These are phyloP conservation scores for Lepus europaeus DNA, from an alignment of 2,113 vertebrate genomes.

Conservation along the genomic window DNA sequence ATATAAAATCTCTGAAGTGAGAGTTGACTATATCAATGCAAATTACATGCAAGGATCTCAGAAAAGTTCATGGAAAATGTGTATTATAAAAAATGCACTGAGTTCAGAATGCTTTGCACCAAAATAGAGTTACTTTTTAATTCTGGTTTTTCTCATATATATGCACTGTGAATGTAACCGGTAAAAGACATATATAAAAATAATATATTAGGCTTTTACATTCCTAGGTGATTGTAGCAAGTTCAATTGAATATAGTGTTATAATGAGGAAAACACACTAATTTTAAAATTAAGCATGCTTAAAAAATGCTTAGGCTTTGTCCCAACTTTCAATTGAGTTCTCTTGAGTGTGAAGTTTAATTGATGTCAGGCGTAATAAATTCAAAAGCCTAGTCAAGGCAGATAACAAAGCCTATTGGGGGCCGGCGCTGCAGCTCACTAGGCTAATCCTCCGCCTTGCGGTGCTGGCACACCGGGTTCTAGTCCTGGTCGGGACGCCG, in stretches of 20 bases:
- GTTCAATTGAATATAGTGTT: constrained; percentile 20
- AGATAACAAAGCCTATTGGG: background rate
- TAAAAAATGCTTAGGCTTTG: constrained; percentile 15
- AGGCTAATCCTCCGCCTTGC: too few species aligned
- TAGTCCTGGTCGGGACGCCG: too few species aligned
- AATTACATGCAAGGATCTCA: background rate
- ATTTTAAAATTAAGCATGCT: constrained; percentile 43
- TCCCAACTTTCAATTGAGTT: constrained; percentile 33
- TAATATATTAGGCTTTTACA: background rate
- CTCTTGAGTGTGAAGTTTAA: constrained; percentile 27
- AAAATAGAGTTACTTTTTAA: too few species aligned
- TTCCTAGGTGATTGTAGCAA: constrained; percentile 39
- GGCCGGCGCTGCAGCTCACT: too few species aligned
- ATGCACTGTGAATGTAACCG: background rate
- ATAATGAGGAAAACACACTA: background rate
- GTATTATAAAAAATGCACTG: too few species aligned
- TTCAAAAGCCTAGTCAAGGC: background rate
- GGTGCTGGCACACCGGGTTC: too few species aligned
- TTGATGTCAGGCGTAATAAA: background rate
- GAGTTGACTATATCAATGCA: background rate
- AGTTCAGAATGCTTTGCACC: too few species aligned
- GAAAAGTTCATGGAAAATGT: too few species aligned
- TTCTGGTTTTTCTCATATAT: background rate
- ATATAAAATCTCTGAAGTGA: background rate
- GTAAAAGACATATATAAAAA: background rate